Base-by-base conservation (phyloP, 2,888 invertebrate genomes). In the Cetonia aurata region DNA sequence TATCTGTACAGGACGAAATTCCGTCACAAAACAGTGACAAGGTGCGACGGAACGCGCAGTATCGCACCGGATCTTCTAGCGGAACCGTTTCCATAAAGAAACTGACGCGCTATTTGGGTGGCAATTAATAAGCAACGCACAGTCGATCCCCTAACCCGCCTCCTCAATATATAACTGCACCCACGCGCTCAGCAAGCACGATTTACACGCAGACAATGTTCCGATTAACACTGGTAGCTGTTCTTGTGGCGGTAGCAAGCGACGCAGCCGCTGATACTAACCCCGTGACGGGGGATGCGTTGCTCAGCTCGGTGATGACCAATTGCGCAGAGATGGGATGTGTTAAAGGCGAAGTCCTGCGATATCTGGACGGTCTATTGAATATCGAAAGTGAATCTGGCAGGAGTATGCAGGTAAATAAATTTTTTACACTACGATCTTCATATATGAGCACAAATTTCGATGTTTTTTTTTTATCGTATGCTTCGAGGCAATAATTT, bases 311-410 rank as follows among this genome's bases (percentile, higher is more conserved):
- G 80, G 90, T 92, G 79, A 86, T 93, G 78, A 90, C 90, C 85
- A 90, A 91, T 81, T 94, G 95, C 86, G 89, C 89, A 6, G 91
- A 93, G 83, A 88, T 90, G 82, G 86, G 87, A 56, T 94, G 94
- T 79, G 88, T 94, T 76, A 93, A 93, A 85, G 89, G 89, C 83
- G 92, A 93, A 85, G 92, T 94, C 78, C 86, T 95, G 37, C 89
- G 88, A 68, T 94, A 91, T 85, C 86, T 95, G 86, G 93, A 94
- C 83, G 90, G 89, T 48, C 86, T 91, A 69, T 84, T 92, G 72
- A 91, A 91, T 77, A 86, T 90, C 44, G 85, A 86, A 70, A 87
- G 88, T 68, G 90, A 91, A 77, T 87, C 88, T 66, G 87, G 88
- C 53, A 87, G 91, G 74, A 88, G 89, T 72, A 86, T 77, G 41